A percentile compares a stretch with the other conserved stretches of the same genome.
These are phyloP conservation scores for Platyura marginata DNA, from an alignment of 1,140 invertebrate genomes.

Conservation along the genomic window DNA sequence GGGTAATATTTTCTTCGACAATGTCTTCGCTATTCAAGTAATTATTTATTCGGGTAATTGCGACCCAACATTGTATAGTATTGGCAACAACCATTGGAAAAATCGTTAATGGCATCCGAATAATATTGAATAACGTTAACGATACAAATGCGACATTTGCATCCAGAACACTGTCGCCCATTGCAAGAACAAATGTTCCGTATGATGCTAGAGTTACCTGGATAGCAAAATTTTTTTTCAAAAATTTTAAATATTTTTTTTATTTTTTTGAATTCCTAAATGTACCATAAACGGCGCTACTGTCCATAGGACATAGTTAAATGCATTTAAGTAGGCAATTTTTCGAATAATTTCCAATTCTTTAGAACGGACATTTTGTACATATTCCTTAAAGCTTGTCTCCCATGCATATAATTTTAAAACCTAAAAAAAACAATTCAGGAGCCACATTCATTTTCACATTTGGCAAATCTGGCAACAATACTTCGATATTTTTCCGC, in stretches of 20 bases:
- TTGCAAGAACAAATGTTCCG: conserved; percentile 70
- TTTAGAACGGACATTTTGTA: conserved; percentile 63
- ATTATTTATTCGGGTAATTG: conserved; percentile 68
- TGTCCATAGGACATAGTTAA: conserved; percentile 85
- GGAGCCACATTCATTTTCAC: conserved; percentile 42
- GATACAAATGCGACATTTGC: conserved; percentile 90
- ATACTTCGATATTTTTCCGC: no score
- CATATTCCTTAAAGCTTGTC: conserved; percentile 69
- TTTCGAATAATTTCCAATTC: conserved; percentile 69
- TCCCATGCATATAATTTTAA: conserved; percentile 85
- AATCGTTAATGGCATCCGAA: conserved; percentile 83
- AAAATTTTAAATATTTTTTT: background rate
- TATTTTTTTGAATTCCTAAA: background rate
- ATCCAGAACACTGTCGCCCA: conserved; percentile 65
- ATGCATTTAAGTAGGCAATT: conserved; percentile 73
- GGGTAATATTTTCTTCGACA: conserved; percentile 52
- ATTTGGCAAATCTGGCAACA: no score
- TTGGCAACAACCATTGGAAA: conserved; percentile 43
- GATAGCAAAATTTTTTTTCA: no score
- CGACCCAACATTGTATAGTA: conserved; percentile 44
- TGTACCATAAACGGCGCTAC: conserved; percentile 88
- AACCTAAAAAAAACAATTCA: conserved; percentile 20
- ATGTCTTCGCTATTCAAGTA: conserved; percentile 79
- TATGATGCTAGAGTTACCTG: conserved; percentile 85
- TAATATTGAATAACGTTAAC: conserved; percentile 92